Base-by-base conservation (phyloP, 2,888 invertebrate genomes). In the Linnaemya tessellans region DNA sequence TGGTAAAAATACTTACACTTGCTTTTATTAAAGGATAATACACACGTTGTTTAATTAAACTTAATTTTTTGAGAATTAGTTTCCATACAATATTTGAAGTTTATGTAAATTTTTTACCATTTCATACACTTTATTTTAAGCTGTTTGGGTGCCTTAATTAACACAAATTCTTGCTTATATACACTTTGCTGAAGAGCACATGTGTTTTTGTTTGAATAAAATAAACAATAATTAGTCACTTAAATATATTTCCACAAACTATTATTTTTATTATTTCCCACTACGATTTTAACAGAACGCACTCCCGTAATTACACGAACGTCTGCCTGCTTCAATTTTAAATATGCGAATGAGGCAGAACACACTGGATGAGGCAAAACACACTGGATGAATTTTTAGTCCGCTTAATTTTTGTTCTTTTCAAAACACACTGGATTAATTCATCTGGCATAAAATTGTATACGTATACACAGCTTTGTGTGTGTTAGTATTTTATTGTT, bases 281-380 rank as follows among this genome's bases (percentile, higher is more conserved):
- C 11, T 58, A 58, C n/a, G 22, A 75, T 51, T 49, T 46, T 11
- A 38, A n/a, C 13, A 25, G 4, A 35, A 43, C 1, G 22, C 68
- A 78, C 65, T 70, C 65, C 51, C 79, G 70, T 60, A 13, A 8
- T 25, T 1, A 35, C 11, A 20, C n/a, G 22, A 58, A 79, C 81
- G 46, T 70, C 85, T 60, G 79, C 25, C 62, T 65, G 22, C 70
- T 25, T 38, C 79, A 67, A 82, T 62, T 75, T 75, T 1, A 85
- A 80, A 79, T 71, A 71, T 71, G 65, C 79, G 85, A 85, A 82
- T n/a, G n/a, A n/a, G n/a, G n/a, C n/a, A n/a, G n/a, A n/a, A n/a
- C n/a, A n/a, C n/a, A n/a, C n/a, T n/a, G n/a, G n/a, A n/a, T n/a
- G n/a, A n/a, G n/a, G n/a, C n/a, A n/a, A n/a, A n/a, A n/a, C n/a